Conservation (phyloP, 2,113 vertebrate genomes). For the Dissostichus mawsoni region DNA sequence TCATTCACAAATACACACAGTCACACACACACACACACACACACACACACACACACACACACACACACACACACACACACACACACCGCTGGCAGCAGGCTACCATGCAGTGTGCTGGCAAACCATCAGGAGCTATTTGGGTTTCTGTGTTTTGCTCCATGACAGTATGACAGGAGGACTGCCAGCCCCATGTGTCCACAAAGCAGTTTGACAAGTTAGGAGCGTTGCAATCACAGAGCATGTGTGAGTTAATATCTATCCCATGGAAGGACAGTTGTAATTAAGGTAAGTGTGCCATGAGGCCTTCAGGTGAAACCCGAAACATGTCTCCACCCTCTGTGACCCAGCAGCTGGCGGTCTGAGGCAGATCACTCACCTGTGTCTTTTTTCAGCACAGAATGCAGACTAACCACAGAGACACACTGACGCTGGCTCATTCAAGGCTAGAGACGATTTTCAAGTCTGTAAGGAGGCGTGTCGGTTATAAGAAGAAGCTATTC, state of each 20-base stretch:
- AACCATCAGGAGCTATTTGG: not conserved
- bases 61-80: not conserved
- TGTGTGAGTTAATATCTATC: not conserved
- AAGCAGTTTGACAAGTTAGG: not conserved
- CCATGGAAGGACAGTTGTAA: conserved; percentile 49
- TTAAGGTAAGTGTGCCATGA: conserved; percentile 62
- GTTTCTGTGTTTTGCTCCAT: not conserved
- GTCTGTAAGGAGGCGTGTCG: not conserved
- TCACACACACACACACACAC: not conserved
- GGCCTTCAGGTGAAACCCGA: conserved; percentile 72
- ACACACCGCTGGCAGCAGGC: not conserved
- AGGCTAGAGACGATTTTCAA: conserved; percentile 10
- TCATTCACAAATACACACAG: not conserved
- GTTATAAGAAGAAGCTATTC: not conserved
- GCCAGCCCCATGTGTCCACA: not conserved
- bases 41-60: too few species aligned
- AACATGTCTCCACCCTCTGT: conserved; percentile 57
- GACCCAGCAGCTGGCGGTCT: conserved; percentile 63
- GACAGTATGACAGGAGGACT: not conserved
- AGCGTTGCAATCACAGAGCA: not conserved
- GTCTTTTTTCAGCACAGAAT: conserved; percentile 50
- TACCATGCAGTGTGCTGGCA: not conserved
- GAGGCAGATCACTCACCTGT: conserved; percentile 70
- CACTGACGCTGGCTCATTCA: conserved; percentile 10
- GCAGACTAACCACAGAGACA: conserved; percentile 18